These are phyloP conservation scores for Xenopus laevis DNA, from an alignment of 2,113 vertebrate species.

Conservation along the genomic window DNA sequence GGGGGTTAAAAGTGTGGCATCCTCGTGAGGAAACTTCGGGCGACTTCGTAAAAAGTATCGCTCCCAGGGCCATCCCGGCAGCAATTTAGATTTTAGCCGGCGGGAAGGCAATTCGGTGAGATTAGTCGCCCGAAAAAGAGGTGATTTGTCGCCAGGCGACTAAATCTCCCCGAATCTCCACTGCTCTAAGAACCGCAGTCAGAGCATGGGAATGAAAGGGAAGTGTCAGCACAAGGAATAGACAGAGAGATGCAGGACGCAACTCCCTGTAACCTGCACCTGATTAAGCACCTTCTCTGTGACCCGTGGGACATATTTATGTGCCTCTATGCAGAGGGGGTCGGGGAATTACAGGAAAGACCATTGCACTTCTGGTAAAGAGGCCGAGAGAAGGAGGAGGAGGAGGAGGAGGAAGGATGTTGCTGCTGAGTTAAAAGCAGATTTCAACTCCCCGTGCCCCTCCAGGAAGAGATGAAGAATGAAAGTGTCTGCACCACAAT, in stretches of 20 bases:
- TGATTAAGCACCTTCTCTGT: constrained; percentile 14
- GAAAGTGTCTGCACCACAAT: constrained; percentile 54
- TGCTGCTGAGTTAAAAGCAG: constrained; percentile 59
- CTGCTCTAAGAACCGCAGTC: too few species aligned
- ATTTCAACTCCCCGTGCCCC: constrained; percentile 50
- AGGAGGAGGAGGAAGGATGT: constrained; percentile 59
- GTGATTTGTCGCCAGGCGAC: too few species aligned
- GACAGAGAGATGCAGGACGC: neutral
- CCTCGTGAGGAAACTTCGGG: too few species aligned
- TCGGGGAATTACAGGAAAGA: constrained; percentile 62
- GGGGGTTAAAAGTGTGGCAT: too few species aligned
- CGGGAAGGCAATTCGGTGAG: too few species aligned
- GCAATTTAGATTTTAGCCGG: too few species aligned
- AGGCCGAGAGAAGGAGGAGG: constrained; percentile 48
- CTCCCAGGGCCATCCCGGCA: too few species aligned
- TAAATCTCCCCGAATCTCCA: too few species aligned
- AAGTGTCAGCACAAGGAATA: neutral
- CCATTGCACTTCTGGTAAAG: constrained; percentile 66
- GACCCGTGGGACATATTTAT: constrained; percentile 51
- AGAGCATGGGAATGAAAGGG: neutral
- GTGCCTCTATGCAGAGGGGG: constrained; percentile 51
- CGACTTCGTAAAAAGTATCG: too few species aligned
- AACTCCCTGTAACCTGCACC: neutral
- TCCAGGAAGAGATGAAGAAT: constrained; percentile 62
- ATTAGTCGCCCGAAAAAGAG: too few species aligned